Conservation (phyloP, 1,140 invertebrate species). For the Mya arenaria region DNA sequence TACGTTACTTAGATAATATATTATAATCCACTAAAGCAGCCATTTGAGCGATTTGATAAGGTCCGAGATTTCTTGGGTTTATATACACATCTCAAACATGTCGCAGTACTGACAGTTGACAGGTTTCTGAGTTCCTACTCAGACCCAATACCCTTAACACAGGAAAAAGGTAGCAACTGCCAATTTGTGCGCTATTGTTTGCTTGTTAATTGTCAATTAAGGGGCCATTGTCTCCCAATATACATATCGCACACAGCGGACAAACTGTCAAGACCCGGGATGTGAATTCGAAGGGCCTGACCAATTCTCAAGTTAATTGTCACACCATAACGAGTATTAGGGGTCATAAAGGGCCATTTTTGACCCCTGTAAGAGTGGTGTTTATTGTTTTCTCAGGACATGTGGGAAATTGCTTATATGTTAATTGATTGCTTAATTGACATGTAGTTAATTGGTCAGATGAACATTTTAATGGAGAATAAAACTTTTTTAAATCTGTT, state of each 20-base stretch:
- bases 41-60: too few species aligned
- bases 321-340: not conserved
- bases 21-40: too few species aligned
- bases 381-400: not conserved
- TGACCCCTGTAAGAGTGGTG: not conserved
- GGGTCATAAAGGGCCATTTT: not conserved
- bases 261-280: not conserved
- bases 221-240: not conserved
- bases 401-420: not conserved
- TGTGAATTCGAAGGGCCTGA: not conserved
- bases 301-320: not conserved
- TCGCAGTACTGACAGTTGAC: too few species aligned
- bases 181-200: not conserved
- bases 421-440: too few species aligned
- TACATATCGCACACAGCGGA: not conserved
- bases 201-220: not conserved
- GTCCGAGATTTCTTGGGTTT: too few species aligned
- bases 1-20: too few species aligned
- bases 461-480: slow-evolving; percentile 16
- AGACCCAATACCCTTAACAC: too few species aligned
- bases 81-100: too few species aligned
- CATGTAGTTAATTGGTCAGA: slow-evolving; percentile 30
- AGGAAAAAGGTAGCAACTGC: not conserved
- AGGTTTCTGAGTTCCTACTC: too few species aligned
- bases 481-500: too few species aligned